Evolutionary conservation across 53 echinoderm and acorn worm species (phyloP).

Genomic region (Luidia sarsii): DNA sequence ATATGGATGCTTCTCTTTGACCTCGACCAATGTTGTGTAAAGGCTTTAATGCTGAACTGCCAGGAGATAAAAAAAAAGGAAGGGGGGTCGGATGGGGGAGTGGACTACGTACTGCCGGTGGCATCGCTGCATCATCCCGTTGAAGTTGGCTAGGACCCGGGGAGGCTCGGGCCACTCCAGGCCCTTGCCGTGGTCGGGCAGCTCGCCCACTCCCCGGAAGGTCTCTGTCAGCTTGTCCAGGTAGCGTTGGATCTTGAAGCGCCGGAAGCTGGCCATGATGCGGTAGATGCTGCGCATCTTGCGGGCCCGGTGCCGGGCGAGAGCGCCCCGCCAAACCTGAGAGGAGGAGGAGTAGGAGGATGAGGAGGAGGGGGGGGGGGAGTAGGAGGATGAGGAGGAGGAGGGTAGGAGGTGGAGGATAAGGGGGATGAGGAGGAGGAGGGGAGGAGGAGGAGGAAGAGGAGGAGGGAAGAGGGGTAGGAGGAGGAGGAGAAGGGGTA

Average conservation of each 20-base stretch:
- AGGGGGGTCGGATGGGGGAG: too few relatives aligned
- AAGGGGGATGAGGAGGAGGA: too few relatives aligned
- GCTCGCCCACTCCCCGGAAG: conserved; percentile 74
- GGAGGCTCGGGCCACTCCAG: conserved; percentile 92
- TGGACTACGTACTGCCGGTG: conserved; percentile 83
- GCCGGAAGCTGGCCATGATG: conserved; percentile 88
- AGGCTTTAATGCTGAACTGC: too few relatives aligned
- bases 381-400: too few relatives aligned
- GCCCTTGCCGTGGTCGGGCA: conserved; percentile 78
- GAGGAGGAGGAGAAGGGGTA: too few relatives aligned
- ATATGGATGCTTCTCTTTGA: too few relatives aligned
- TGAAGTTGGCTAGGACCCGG: conserved; percentile 60
- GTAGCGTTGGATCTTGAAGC: conserved; percentile 76
- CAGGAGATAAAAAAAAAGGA: too few relatives aligned
- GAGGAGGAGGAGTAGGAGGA: not conserved
- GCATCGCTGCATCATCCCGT: conserved; percentile 70
- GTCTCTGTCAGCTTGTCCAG: conserved; percentile 73
- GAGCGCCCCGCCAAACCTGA: conserved; percentile 91
- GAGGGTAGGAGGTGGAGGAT: too few relatives aligned
- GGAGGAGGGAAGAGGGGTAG: too few relatives aligned
- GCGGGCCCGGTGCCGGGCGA: conserved; percentile 79
- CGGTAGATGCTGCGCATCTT: conserved; percentile 81
- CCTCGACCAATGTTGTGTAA: too few relatives aligned
- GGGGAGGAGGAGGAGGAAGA: not conserved
- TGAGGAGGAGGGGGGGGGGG: too few relatives aligned